A percentile compares a stretch with the other conserved stretches of the same genome.
Conservation (phyloP, 2,888 invertebrate genomes). For the Venusia cambrica region DNA sequence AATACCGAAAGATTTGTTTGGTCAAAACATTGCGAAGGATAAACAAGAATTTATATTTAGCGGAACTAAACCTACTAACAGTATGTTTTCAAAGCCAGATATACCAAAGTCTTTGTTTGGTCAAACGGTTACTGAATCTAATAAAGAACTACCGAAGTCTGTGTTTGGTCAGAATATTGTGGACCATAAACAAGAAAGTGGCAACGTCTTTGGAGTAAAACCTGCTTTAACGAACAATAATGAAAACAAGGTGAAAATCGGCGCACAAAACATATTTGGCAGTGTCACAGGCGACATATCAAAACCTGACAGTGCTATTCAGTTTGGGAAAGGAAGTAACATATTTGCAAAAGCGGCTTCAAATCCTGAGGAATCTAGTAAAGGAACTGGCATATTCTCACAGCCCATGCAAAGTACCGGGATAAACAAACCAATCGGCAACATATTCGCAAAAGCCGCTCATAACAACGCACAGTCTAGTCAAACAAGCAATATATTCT, state of each 20-base stretch:
- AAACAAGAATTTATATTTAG: slow-evolving; percentile 7
- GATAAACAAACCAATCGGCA: slow-evolving; percentile 17
- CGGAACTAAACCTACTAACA: slow-evolving; percentile 21
- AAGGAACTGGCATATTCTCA: slow-evolving; percentile 20
- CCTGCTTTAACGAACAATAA: slow-evolving; percentile 10
- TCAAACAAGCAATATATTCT: slow-evolving; percentile 10
- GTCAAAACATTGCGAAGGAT: slow-evolving; percentile 18
- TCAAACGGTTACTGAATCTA: slow-evolving; percentile 24
- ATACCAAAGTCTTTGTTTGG: slow-evolving; percentile 30
- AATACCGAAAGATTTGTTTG: slow-evolving; percentile 36
- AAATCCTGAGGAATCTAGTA: slow-evolving; percentile 14
- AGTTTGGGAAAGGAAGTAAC: slow-evolving; percentile 40
- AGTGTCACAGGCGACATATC: slow-evolving; percentile 35
- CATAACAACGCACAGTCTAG: slow-evolving; percentile 3
- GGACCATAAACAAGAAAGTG: slow-evolving; percentile 23
- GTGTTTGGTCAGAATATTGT: slow-evolving; percentile 30
- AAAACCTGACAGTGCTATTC: slow-evolving; percentile 36
- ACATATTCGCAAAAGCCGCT: slow-evolving; percentile 46
- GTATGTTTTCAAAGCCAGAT: slow-evolving; percentile 35
- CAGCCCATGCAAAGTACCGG: slow-evolving; percentile 14
- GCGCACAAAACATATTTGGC: slow-evolving; percentile 27
- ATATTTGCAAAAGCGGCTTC: slow-evolving; percentile 47
- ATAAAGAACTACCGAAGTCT: slow-evolving; percentile 24
- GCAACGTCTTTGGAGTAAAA: slow-evolving; percentile 31
- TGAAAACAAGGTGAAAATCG: slow-evolving; percentile 10